These are phyloP conservation scores for Escarpia spicata DNA, from an alignment of 2,888 invertebrate species.

Conservation along the genomic window DNA sequence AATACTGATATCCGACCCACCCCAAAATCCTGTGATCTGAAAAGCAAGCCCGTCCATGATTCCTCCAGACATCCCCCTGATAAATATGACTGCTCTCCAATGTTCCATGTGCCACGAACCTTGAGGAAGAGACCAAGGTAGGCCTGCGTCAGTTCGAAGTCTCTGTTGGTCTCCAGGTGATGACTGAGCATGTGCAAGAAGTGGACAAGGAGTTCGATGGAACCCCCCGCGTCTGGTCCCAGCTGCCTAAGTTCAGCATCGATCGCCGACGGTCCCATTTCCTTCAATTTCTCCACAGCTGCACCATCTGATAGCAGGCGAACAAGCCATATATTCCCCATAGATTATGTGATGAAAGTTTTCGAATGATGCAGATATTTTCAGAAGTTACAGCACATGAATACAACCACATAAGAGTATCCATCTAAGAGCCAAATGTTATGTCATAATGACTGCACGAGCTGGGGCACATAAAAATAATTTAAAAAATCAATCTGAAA, in stretches of 20 bases:
- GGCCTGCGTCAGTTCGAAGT: slow-evolving; percentile 91
- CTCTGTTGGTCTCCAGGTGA: slow-evolving; percentile 78
- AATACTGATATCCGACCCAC: too few species aligned
- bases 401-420: background rate
- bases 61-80: background rate
- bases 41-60: too few species aligned
- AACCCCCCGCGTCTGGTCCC: slow-evolving; percentile 79
- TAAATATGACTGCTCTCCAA: background rate
- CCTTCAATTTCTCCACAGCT: slow-evolving; percentile 74
- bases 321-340: background rate
- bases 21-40: too few species aligned
- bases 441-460: too few species aligned
- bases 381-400: background rate
- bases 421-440: too few species aligned
- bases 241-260: slow-evolving; percentile 88
- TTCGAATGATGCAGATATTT: background rate
- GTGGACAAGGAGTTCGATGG: slow-evolving; percentile 76
- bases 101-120: slow-evolving; percentile 57
- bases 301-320: slow-evolving; percentile 64
- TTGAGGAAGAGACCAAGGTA: slow-evolving; percentile 90
- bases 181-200: slow-evolving; percentile 80
- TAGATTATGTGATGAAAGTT: background rate
- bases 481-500: background rate
- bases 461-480: too few species aligned
- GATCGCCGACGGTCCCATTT: slow-evolving; percentile 82